phyloP scores from a whole-genome alignment of 37 sponge, comb jelly and placozoan genomes.

The Beroe forskalii region DNA sequence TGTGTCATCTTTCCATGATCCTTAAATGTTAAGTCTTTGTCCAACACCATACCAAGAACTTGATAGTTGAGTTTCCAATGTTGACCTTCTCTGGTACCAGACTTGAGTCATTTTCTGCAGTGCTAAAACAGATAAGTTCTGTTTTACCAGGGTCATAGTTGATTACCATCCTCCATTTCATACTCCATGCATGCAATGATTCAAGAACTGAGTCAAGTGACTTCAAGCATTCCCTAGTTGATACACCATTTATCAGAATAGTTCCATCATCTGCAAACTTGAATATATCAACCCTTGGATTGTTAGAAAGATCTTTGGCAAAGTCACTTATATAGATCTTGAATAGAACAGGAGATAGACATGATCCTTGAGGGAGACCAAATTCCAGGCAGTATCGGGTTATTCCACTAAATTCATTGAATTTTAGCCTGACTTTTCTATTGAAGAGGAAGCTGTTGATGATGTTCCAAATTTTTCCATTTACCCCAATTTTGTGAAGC shows the following conservation, averaged over 20 bases:
- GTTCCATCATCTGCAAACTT: not conserved
- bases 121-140: no score
- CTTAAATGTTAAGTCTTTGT: not conserved
- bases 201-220: not conserved
- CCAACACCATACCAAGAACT: not conserved
- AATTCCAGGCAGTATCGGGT: not conserved
- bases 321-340: not conserved
- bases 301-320: not conserved
- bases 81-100: not conserved
- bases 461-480: not conserved
- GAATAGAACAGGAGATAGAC: not conserved
- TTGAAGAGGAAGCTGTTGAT: not conserved
- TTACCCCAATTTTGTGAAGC: not conserved
- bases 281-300: not conserved
- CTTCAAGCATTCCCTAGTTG: not conserved
- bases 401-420: not conserved
- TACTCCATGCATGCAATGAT: not conserved
- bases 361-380: not conserved
- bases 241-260: not conserved
- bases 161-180: not conserved
- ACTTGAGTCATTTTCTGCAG: not conserved
- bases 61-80: not conserved
- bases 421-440: not conserved
- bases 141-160: not conserved
- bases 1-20: not conserved